Base-by-base conservation (phyloP, 1,140 invertebrate species). In the Dendrolimus kikuchii region DNA sequence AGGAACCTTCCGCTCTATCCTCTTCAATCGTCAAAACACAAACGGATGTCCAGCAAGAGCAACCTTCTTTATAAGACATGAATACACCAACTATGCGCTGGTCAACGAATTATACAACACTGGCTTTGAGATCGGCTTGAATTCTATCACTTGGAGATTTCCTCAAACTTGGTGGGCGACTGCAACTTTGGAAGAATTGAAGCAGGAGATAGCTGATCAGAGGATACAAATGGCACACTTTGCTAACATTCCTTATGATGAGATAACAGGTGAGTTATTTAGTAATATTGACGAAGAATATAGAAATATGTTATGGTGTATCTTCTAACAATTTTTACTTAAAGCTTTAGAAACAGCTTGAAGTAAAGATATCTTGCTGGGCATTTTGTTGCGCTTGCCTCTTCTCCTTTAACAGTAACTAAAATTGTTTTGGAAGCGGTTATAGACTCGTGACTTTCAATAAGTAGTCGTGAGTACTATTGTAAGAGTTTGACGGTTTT, bases 121-220 rank as follows among this genome's bases (percentile, higher is more conserved):
- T 5, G 92, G 92, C 0, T 90, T 91, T 55, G 93, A 94, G 77
- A 93, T 94, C n/a, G 92, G 90, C 2, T 84, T 92, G 2, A 92
- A 88, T 60, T 91, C 90, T 4, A 89, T 92, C 40, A 82, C 85
- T 9, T 91, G 92, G 58, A 52, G 69, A 55, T 63, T 79, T 2
- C 68, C 76, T 43, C 79, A 74, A 23, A 64, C 70, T 5, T 91
- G 90, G 57, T 92, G 91, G 91, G 55, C 61, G 4, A 62, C 73
- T 10, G 84, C 89, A 5, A 70, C 71, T 41, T 56, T 77, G 8
- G 76, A 88, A 6, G 74, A 74, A 3, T 80, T 90, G 72, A 75
- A 74, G 40, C 66, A 80, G 9, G 92, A 93, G 77, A 89, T 93
- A 57, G 86, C 74, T 5, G 91, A 90, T 9, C 87, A 91, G 66